phyloP scores from a whole-genome alignment of 2,113 vertebrate species.

The Protomyctophum bolini region DNA sequence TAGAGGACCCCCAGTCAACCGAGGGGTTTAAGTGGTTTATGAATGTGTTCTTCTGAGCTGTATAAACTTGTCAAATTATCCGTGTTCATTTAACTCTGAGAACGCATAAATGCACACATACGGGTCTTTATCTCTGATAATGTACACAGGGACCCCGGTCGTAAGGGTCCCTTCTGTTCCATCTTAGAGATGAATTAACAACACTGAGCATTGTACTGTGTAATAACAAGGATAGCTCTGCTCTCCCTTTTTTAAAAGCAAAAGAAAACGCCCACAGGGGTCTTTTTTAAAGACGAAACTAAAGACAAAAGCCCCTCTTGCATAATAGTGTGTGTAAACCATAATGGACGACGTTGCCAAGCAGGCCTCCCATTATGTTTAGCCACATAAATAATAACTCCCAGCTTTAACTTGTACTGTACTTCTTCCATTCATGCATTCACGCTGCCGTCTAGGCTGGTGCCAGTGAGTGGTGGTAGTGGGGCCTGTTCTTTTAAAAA shows the following conservation, averaged over 20 bases:
- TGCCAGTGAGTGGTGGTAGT: no score
- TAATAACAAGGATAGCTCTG: constrained; percentile 18
- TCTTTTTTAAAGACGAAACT: constrained; percentile 36
- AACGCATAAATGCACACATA: no score
- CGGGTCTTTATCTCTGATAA: no score
- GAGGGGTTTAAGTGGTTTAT: constrained; percentile 38
- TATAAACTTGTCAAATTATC: neutral
- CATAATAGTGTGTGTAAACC: neutral
- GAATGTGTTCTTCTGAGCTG: constrained; percentile 20
- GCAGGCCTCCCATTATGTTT: constrained; percentile 13
- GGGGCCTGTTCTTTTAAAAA: neutral
- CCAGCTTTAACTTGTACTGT: constrained; percentile 1
- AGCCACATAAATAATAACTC: constrained; percentile 31
- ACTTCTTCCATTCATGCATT: no score
- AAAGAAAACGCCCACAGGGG: constrained; percentile 9
- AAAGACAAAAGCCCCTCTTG: constrained; percentile 22
- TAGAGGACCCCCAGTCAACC: no score
- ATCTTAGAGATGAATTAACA: no score
- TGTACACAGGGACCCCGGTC: no score
- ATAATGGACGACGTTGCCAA: constrained; percentile 15
- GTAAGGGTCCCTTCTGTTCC: no score
- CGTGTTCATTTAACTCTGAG: no score
- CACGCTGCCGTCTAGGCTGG: no score
- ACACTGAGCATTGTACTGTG: no score
- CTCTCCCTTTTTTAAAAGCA: neutral